Base-by-base conservation (phyloP, 2,888 invertebrate genomes). In the Eilema depressum region DNA sequence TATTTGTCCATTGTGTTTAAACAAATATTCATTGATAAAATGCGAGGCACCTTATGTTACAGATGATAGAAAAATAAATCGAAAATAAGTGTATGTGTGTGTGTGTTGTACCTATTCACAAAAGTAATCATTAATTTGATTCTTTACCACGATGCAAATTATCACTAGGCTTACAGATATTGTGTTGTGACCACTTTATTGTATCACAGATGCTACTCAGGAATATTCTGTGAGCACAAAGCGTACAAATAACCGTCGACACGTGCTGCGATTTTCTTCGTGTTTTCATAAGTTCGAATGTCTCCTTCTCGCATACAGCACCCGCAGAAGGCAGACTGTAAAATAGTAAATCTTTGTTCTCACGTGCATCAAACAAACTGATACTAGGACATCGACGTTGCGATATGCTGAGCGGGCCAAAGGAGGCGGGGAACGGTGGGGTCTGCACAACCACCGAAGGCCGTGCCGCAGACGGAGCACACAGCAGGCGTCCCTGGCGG, bases 241-340 rank as follows among this genome's bases (percentile, higher is more conserved):
- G 89, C 91, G 90, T 91, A 87, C 88, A 89, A 90, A 85, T 87
- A 88, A 85, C 85, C 91, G 91, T 89, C 92, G 91, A 93, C 94
- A 93, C 94, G 92, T 91, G 92, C 91, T 91, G 92, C 89, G 92
- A 91, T 91, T 89, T 86, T 84, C 88, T 91, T 90, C 92, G 94
- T 92, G 93, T 93, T 92, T 86, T 92, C 90, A 92, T 93, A 90
- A 87, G 86, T 92, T 91, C 95, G 95, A 96, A 96, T 96, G 97
- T 97, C 97, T 97, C 97, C 97, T 97, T 97, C 97, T 97, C 97
- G 96, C 95, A 96, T 97, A 97, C 97, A 97, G 97, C 97, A 97
- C 96, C 97, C 96, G 97, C 97, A 96, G 97, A 97, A 97, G 97
- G 97, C 96, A 96, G 96, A 96, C 91, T 89, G 87, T 93, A 89